phyloP scores from a whole-genome alignment of 2,888 invertebrate genomes.

The Dicroscelio sp. region DNA sequence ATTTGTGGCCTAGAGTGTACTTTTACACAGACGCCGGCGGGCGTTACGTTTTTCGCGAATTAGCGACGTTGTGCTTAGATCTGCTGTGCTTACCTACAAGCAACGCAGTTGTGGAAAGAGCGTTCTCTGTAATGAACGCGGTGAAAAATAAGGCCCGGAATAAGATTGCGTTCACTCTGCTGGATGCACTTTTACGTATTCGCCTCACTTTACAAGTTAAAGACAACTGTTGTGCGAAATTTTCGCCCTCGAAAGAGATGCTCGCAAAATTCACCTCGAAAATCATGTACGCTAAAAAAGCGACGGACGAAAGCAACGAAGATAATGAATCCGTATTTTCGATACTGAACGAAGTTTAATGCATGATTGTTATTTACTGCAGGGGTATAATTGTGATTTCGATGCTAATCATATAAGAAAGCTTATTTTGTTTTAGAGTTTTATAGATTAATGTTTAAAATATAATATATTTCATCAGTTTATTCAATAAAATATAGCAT shows the following conservation, averaged over 20 bases:
- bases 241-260: conserved; percentile 43
- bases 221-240: conserved; percentile 41
- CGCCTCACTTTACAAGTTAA: conserved; percentile 18
- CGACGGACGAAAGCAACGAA: background rate
- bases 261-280: conserved; percentile 44
- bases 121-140: conserved; percentile 71
- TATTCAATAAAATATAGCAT: background rate
- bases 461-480: background rate
- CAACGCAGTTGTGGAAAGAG: conserved; percentile 73
- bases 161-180: conserved; percentile 39
- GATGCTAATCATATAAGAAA: background rate
- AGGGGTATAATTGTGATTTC: background rate
- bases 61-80: conserved; percentile 47
- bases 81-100: conserved; percentile 65
- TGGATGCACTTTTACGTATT: conserved; percentile 56
- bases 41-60: conserved; percentile 48
- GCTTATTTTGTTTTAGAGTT: background rate
- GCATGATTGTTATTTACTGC: background rate
- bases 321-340: background rate
- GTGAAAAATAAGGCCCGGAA: conserved; percentile 66
- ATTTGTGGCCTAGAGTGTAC: conserved; percentile 62
- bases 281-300: conserved; percentile 19
- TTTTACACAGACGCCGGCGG: conserved; percentile 64
- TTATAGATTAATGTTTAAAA: background rate
- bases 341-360: background rate